Percentiles rank a stretch among this genome's conserved stretches.
Conservation (phyloP, 2,797 vertebrate species). For the Melanotaenia nigrans region DNA sequence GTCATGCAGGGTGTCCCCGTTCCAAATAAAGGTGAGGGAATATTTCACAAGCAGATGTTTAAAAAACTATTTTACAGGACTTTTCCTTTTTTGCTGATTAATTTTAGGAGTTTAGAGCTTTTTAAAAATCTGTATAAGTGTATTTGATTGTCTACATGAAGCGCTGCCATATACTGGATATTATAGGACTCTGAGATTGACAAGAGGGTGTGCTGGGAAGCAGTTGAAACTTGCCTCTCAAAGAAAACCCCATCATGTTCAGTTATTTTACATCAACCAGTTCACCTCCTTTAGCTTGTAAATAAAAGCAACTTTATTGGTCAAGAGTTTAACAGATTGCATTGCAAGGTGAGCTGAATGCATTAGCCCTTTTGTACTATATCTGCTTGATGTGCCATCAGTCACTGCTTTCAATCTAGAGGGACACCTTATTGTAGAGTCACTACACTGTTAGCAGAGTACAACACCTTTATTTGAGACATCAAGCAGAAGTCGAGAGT, state of each 20-base stretch:
- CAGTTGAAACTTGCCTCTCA: conserved; percentile 3
- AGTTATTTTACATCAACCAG: neutral
- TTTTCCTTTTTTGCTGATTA: neutral
- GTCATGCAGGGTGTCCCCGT: neutral
- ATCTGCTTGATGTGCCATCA: conserved; percentile 45
- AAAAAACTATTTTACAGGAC: neutral
- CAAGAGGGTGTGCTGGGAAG: neutral
- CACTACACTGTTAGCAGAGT: conserved; percentile 59
- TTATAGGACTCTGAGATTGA: conserved; percentile 3
- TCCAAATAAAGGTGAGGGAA: neutral
- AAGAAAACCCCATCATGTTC: conserved; percentile 2
- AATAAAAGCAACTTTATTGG: conserved; percentile 24
- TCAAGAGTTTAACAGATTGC: conserved; percentile 29
- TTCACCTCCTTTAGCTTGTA: conserved; percentile 22
- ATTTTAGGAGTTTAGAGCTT: neutral
- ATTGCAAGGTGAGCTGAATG: no score
- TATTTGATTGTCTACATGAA: conserved; percentile 18
- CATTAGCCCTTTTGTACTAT: conserved; percentile 52
- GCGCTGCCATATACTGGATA: conserved; percentile 13
- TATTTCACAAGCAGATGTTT: neutral
- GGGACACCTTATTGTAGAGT: conserved; percentile 59
- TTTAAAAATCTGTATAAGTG: neutral
- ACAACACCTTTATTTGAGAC: conserved; percentile 24
- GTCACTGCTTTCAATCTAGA: conserved; percentile 36
- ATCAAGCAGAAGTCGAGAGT: conserved; percentile 7